A percentile compares a stretch with the other conserved stretches of the same genome.
phyloP scores from a whole-genome alignment of 2,888 invertebrate species.

The Cheilosia soror region DNA sequence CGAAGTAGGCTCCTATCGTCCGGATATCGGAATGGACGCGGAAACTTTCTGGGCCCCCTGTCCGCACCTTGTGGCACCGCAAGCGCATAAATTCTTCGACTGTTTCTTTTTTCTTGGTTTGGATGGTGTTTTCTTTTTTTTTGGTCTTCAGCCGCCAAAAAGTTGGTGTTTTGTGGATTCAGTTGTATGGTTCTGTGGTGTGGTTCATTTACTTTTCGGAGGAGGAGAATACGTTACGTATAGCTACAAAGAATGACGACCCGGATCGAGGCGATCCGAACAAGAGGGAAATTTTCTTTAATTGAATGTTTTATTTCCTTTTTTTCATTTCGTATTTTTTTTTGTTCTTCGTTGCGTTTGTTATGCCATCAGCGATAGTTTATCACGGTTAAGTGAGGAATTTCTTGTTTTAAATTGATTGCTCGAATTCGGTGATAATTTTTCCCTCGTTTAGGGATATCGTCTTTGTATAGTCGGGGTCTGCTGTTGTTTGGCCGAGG shows the following conservation, averaged over 20 bases:
- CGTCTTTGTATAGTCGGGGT: constrained; percentile 51
- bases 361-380: constrained; percentile 77
- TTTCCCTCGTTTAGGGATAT: constrained; percentile 76
- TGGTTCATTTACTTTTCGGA: constrained; percentile 69
- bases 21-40: constrained; percentile 74
- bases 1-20: constrained; percentile 49
- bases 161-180: constrained; percentile 67
- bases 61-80: constrained; percentile 68
- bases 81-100: constrained; percentile 74
- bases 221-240: constrained; percentile 40
- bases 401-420: constrained; percentile 79
- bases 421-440: constrained; percentile 79
- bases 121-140: constrained; percentile 23
- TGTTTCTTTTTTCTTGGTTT: constrained; percentile 44
- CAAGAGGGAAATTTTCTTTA: constrained; percentile 75
- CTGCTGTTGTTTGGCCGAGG: constrained; percentile 31
- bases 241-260: constrained; percentile 66
- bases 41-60: constrained; percentile 65
- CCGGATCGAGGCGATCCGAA: constrained; percentile 73
- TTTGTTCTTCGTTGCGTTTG: constrained; percentile 71
- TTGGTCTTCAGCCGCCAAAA: constrained; percentile 69
- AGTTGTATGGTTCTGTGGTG: constrained; percentile 55
- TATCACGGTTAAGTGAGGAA: constrained; percentile 80
- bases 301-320: constrained; percentile 75
- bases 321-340: constrained; percentile 51